Base-by-base conservation (phyloP, 1,140 invertebrate genomes). In the Belonocnema kinseyi region DNA sequence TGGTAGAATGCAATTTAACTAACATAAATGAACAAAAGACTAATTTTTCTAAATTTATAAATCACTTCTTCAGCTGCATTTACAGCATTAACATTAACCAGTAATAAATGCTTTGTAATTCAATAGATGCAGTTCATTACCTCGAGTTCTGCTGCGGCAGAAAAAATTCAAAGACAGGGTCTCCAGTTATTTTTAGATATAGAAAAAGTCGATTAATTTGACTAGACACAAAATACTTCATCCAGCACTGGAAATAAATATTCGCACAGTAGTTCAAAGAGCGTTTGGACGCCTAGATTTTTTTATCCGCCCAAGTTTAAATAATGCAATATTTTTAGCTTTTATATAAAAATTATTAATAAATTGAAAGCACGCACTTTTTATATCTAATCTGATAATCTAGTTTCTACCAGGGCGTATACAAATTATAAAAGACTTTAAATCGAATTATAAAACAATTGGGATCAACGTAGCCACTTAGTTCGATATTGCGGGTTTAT, bases 401-500 rank as follows among this genome's bases (percentile, higher is more conserved):
- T 21, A 58, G 19, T 58, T 21, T 58, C 12, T 61, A 61, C 12
- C 58, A 40, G 58, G 58, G 10, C 58, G 26, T 61, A 61, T 33
- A 61, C 2, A 61, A 61, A 61, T 61, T 14, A 10, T 21, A 12
- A 33, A 33, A 61, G 58, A 61, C 21, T 61, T 61, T 40, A 33
- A 26, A 61, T 21, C 58, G 58, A 26, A 61, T 61, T 61, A 26
- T 21, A 33, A 61, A 33, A 61, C 58, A 61, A 61, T 61, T 61
- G 58, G 58, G 58, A 61, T 61, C 58, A 61, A 61, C 11, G 58
- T 61, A 61, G 58, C 58, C 58, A 61, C 58, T 61, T 61, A 61
- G 58, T 61, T 61, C 58, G 58, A 61, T 61, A 61, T 61, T 61
- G 58, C 58, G 58, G 58, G 58, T 61, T 61, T 61, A 61, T 61